Evolutionary conservation across 2,888 invertebrate species (phyloP), one percentile per base, ranked within the genome.

Genomic region (Leptarthrus brevirostris): DNA sequence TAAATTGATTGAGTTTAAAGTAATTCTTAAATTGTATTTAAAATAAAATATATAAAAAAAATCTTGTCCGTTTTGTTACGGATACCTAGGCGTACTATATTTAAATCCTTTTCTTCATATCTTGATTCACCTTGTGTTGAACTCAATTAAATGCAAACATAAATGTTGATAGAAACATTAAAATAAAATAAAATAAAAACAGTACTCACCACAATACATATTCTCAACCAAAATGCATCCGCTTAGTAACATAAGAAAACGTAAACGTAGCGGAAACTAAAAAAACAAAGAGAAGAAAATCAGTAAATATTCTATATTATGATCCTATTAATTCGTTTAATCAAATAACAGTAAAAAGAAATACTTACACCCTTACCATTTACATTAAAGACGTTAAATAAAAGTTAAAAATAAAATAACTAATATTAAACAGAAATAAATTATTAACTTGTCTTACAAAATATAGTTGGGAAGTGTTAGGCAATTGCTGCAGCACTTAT

Each of bases 251-350:
- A n/a, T n/a, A n/a, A n/a, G n/a, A n/a, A n/a, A 30, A 30, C 8
- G 30, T 3, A 30, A 30, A 30, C 3, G 4, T 30, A 8, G 8
- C 30, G 30, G 30, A 30, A 36, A 16, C 34, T 30, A 58, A 30
- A 2, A 5, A 58, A 18, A 16, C 12, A 12, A 26, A 26, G 16
- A 24, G 10, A 18, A 18, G 12, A 26, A 58, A 58, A 58, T 12
- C 0, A 16, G 36, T 58, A 26, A 54, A 12, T 40, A 1, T 40
- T 40, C n/a, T 5, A 34, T 20, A 34, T 16, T 14, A 8, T 24
- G n/a, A 36, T 36, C 58, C 58, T 58, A 34, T 58, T 36, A 20
- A 30, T 58, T 58, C 18, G 20, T 58, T 58, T 58, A 58, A 58
- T 58, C 36, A 58, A 58, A 34, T 56, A 34, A 30, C 30, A 56